Conservation (phyloP, 2,113 vertebrate species). For the Microcebus ravelobensis region DNA sequence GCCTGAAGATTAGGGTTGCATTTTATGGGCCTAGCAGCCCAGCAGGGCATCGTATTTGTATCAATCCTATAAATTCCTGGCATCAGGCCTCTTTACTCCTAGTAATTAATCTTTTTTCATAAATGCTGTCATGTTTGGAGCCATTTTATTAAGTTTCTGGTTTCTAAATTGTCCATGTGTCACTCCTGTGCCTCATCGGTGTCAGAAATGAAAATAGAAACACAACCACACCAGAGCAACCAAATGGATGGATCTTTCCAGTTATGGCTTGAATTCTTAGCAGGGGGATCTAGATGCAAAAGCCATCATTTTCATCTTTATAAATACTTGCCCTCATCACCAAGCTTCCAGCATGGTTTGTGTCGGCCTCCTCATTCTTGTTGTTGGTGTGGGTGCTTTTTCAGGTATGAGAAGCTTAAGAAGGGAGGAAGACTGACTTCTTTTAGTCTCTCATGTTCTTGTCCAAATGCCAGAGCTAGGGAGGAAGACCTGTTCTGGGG, state of each 20-base stretch:
- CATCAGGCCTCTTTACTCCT: constrained; percentile 87
- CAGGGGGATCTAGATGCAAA: not conserved
- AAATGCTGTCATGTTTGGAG: constrained; percentile 88
- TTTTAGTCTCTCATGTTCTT: not conserved
- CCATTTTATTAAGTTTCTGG: constrained; percentile 87
- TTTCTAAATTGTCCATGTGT: constrained; percentile 70
- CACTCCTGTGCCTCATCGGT: not conserved
- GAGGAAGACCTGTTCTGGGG: constrained; percentile 14
- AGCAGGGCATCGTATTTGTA: constrained; percentile 87
- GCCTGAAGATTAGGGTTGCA: constrained; percentile 86
- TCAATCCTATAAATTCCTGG: constrained; percentile 90
- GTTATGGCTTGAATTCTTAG: not conserved
- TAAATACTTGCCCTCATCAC: not conserved
- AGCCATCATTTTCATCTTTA: not conserved
- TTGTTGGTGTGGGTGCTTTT: not conserved
- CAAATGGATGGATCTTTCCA: not conserved
- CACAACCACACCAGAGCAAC: not conserved
- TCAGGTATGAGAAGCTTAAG: not conserved
- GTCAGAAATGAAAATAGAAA: constrained; percentile 32
- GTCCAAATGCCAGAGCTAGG: not conserved
- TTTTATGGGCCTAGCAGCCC: constrained; percentile 87
- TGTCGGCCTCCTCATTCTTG: not conserved
- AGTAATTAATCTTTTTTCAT: constrained; percentile 91
- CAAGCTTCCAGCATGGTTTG: not conserved
- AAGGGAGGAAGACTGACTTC: not conserved